Evolutionary conservation across 2,888 invertebrate genomes (phyloP), one percentile per base, ranked within the genome.

Genomic region (Trissolcus japonicus): DNA sequence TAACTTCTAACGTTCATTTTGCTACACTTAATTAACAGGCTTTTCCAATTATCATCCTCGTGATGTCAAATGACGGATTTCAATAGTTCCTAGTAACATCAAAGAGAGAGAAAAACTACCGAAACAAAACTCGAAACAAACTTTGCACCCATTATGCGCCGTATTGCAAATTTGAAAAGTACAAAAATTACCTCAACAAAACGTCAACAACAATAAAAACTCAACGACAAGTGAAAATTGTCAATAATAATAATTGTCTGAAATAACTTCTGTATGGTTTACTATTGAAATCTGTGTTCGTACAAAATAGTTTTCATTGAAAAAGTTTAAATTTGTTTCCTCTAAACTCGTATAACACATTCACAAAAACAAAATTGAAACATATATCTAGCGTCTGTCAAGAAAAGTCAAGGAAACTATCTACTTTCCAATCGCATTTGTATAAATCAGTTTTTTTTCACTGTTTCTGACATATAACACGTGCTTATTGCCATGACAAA

Each of bases 1-100:
- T 68, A 21, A 68, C 57, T 66, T 66, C 19, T 40, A 13, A 6
- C n/a, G 60, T 13, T 62, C 53, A 41, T 29, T 63, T 54, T n/a
- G 41, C 35, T 43, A 46, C 43, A 63, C n/a, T 63, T 54, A 35
- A 35, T 35, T 35, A 35, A 35, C 35, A 35, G 11, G 35, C 35
- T 35, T 35, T 35, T 35, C 35, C 7, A 35, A 35, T 35, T 35
- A 35, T 35, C 2, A 35, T 25, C 25, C 4, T 25, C 25, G 4
- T 25, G 25, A 25, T 35, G 35, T 11, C 35, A 35, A 35, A 35
- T 11, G 35, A 11, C 35, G 35, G 29, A 29, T 35, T 11, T 35
- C 35, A 35, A 35, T 35, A 35, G 35, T 35, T 35, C 9, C 35
- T 25, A 35, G 35, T 35, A 2, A 11, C 35, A 35, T 35, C 2